Percentiles rank a stretch among this genome's conserved stretches.
phyloP scores from a whole-genome alignment of 2,888 invertebrate species.

The Aricia artaxerxes region DNA sequence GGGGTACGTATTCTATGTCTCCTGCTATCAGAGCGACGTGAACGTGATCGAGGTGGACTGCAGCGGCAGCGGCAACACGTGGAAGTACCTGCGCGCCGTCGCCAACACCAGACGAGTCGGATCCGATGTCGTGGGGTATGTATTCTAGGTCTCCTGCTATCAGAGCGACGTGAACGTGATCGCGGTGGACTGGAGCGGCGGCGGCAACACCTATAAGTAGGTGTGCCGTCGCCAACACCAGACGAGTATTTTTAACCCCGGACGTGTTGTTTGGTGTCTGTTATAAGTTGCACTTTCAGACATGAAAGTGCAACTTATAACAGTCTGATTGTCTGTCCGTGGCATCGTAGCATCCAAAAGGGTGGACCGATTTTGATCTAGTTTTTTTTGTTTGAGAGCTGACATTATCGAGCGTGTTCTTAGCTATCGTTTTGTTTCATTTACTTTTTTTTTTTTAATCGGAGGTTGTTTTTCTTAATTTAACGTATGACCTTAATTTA shows the following conservation, averaged over 20 bases:
- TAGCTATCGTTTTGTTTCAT: no score
- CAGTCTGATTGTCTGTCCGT: no score
- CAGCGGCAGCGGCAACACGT: conserved; percentile 81
- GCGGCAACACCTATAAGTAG: conserved; percentile 83
- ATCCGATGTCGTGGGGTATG: conserved; percentile 73
- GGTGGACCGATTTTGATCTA: no score
- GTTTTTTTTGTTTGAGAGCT: no score
- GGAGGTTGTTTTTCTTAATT: no score
- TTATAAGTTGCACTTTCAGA: no score
- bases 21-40: conserved; percentile 72
- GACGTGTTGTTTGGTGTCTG: no score
- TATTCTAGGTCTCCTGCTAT: conserved; percentile 17
- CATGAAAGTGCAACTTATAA: no score
- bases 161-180: conserved; percentile 83
- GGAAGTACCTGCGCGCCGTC: conserved; percentile 82
- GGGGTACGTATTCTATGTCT: conserved; percentile 54
- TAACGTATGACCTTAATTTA: no score
- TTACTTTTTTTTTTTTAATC: no score
- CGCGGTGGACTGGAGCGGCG: conserved; percentile 83
- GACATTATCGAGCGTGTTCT: no score
- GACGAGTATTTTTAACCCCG: conserved; percentile 55
- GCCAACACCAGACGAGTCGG: conserved; percentile 81
- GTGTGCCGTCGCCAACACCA: conserved; percentile 81
- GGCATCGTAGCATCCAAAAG: no score
- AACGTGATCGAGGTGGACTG: conserved; percentile 84